Base-by-base conservation (phyloP, 2,888 invertebrate genomes). In the Erynnis tages region DNA sequence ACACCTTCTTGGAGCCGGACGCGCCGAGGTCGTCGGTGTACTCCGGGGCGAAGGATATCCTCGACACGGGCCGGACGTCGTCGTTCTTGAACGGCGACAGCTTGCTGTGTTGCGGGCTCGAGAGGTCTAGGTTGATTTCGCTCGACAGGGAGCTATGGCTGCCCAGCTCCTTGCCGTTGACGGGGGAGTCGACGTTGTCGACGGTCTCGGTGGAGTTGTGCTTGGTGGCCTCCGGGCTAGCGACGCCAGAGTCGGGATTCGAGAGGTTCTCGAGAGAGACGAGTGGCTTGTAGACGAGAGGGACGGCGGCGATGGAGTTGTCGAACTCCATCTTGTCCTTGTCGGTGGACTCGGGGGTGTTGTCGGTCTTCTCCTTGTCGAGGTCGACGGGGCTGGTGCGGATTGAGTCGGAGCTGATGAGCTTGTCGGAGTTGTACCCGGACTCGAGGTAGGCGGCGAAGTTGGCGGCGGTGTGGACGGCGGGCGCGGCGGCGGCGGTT, bases 341-440 rank as follows among this genome's bases (percentile, higher is more conserved):
- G 57, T 92, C 91, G 13, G 85, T 73, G 56, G 90, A 81, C 64
- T 91, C 92, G 0, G 91, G 91, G 0, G 91, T 90, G 61, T 86
- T 90, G 54, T 91, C 92, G 0, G 87, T 75, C 61, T 92, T 92
- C 56, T 92, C 92, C 37, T 86, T 87, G n/a, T 83, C 80, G 30
- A 84, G 61, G 19, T 89, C 86, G 0, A 87, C 81, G 0, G 90
- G 90, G 59, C 86, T 88, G 45, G 86, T 85, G 34, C 87, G 73
- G 55, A 88, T 85, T 27, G 90, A 89, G 53, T 90, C 88, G 0
- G 88, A 83, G 61, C 82, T 86, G 62, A 85, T 79, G 19, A 85
- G 81, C 53, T 87, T 87, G 46, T 86, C 87, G 0, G 87, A 93
- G 76, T 93, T 93, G 67, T 94, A 94, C 0, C 93, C 93, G 0